Conservation (phyloP, 2,113 vertebrate genomes). For the Sakesphorus luctuosus region DNA sequence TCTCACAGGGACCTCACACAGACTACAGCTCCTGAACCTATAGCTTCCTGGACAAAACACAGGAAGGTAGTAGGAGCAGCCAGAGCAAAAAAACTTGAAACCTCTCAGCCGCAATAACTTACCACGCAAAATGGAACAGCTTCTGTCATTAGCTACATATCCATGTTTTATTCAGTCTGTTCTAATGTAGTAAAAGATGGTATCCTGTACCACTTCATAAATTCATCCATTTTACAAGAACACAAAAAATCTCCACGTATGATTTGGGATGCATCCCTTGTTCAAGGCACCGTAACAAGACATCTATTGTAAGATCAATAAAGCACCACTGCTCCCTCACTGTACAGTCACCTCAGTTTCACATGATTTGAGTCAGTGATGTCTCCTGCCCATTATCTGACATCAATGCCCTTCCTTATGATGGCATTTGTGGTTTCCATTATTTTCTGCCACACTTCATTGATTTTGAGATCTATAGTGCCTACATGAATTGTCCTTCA, state of each 20-base stretch:
- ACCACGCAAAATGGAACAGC: fast-evolving
- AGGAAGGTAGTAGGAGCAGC: fast-evolving
- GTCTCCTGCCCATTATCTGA: not conserved
- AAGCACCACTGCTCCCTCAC: not conserved
- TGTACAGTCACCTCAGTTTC: not conserved
- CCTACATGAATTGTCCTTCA: constrained; percentile 50
- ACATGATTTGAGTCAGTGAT: not conserved
- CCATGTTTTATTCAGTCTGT: not conserved
- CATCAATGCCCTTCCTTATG: not conserved
- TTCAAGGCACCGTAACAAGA: not conserved
- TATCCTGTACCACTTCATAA: not conserved
- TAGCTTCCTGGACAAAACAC: not conserved
- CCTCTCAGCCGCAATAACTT: not conserved
- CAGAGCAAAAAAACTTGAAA: not conserved
- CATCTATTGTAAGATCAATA: not conserved
- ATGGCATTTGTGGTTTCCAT: constrained; percentile 30
- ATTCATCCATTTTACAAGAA: not conserved
- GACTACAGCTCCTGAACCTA: not conserved
- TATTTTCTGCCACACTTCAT: constrained; percentile 41
- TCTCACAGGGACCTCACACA: fast-evolving
- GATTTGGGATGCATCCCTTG: not conserved
- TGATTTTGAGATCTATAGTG: constrained; percentile 33
- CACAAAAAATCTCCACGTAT: not conserved
- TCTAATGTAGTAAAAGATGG: not conserved
- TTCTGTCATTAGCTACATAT: not conserved